A percentile compares a stretch with the other conserved stretches of the same genome.
Conservation (phyloP, 2,797 vertebrate genomes). For the Semaprochilodus insignis region DNA sequence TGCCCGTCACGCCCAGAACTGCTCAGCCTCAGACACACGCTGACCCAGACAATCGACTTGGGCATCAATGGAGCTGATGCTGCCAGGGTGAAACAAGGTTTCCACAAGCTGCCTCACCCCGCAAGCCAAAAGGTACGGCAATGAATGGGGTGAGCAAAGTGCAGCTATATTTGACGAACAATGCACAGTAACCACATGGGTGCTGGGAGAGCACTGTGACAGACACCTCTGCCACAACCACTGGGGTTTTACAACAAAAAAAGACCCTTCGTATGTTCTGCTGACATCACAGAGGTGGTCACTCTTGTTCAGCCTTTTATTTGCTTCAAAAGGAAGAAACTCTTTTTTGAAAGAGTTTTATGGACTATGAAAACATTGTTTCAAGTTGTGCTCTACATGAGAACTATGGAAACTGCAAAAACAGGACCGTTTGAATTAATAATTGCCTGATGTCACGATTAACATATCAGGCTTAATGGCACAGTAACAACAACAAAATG, state of each 20-base stretch:
- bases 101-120: constrained; percentile 19
- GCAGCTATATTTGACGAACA: constrained; percentile 30
- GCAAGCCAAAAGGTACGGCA: constrained; percentile 22
- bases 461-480: too few relatives aligned
- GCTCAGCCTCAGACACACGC: constrained; percentile 38
- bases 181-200: constrained; percentile 11
- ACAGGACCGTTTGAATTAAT: too few relatives aligned
- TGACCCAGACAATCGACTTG: constrained; percentile 34
- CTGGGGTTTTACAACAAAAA: background rate
- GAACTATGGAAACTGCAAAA: too few relatives aligned
- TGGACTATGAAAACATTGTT: too few relatives aligned
- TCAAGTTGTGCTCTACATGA: too few relatives aligned
- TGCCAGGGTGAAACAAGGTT: constrained; percentile 27
- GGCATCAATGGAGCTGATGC: background rate
- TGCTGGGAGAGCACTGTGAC: background rate
- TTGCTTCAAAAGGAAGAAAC: background rate
- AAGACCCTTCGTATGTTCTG: background rate
- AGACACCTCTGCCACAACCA: background rate
- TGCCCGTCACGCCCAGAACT: constrained; percentile 29
- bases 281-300: background rate
- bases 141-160: constrained; percentile 16
- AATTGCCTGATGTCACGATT: too few relatives aligned
- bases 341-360: too few relatives aligned
- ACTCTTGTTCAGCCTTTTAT: background rate
- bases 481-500: too few relatives aligned